Percentiles rank a stretch among this genome's conserved stretches.
These are phyloP conservation scores for Drosophila eohydei DNA, from an alignment of 2,888 invertebrate species.

Conservation along the genomic window DNA sequence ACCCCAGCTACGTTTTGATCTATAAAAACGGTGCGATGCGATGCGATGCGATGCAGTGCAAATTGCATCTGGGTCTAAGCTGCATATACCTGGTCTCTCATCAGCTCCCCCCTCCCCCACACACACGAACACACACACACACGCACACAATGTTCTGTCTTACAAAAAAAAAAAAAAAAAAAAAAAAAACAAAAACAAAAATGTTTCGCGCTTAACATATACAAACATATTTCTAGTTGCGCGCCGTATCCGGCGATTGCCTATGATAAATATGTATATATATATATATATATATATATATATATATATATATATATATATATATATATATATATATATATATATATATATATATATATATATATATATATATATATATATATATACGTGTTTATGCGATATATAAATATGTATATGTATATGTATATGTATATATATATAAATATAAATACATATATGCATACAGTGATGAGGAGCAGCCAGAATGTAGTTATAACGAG, in stretches of 20 bases:
- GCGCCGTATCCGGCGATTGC: neutral
- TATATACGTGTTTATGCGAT: no score
- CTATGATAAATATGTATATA: constrained; percentile 5
- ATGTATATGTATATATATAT: neutral
- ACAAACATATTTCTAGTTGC: constrained; percentile 13
- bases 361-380: constrained; percentile 1
- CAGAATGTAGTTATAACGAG: constrained; percentile 46
- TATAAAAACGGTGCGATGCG: neutral
- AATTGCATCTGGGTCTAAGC: neutral
- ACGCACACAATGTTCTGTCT: neutral
- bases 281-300: neutral
- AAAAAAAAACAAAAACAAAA: neutral
- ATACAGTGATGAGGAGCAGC: constrained; percentile 26
- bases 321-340: neutral
- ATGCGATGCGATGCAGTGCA: neutral
- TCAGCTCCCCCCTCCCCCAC: neutral
- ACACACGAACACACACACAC: neutral
- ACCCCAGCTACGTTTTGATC: neutral
- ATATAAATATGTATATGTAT: neutral
- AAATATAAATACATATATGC: neutral
- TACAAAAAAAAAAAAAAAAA: neutral
- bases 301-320: neutral
- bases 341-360: neutral
- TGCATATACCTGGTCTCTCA: constrained; percentile 4
- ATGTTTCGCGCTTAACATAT: constrained; percentile 5